Base-by-base conservation (phyloP, 2,797 vertebrate genomes). In the Micropoecilia bifurca region DNA sequence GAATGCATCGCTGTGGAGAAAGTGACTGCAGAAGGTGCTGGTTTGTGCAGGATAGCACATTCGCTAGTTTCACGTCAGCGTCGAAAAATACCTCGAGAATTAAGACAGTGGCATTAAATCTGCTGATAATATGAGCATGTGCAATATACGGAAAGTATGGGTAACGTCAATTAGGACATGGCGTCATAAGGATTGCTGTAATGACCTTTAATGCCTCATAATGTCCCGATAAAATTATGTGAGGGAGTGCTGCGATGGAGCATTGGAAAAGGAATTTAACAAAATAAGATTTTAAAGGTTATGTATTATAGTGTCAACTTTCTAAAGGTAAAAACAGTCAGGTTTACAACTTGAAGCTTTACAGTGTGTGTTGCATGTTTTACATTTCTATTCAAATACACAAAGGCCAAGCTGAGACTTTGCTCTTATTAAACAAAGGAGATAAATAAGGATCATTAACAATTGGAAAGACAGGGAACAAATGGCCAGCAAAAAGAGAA, bases 1-100 rank as follows among this genome's bases (percentile, higher is more conserved):
- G 88, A 93, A 91, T 90, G 88, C 78, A 88, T 93, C 94, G 91
- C 81, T 83, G 45, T 81, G 87, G 86, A 81, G 81, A 69, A 89
- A 90, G 87, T 83, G 83, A 88, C 82, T 86, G 73, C 87, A 78
- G 83, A 89, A 86, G 81, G 76, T 85, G 73, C 53, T 61, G 80
- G 79, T 87, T 90, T 84, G 82, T 84, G 85, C 85, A 82, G 90
- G 88, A 83, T 86, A 74, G 76, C 83, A 82, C 79, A 77, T 83
- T 86, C 59, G 71, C 68, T 73, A 59, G 75, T 82, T 80, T 72
- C 68, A 77, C 74, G 77, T 68, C 55, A 48, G 16, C 0, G 2
- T 14, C 1, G 3, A 73, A 79, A 83, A 77, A 80, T 10, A 36
- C 71, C 22, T 82, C 71, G 10, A 9, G 63, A 74, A 80, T 59